A percentile compares a stretch with the other conserved stretches of the same genome.
Evolutionary conservation across 1,140 invertebrate species (phyloP).

Genomic region (Elysia chlorotica): DNA sequence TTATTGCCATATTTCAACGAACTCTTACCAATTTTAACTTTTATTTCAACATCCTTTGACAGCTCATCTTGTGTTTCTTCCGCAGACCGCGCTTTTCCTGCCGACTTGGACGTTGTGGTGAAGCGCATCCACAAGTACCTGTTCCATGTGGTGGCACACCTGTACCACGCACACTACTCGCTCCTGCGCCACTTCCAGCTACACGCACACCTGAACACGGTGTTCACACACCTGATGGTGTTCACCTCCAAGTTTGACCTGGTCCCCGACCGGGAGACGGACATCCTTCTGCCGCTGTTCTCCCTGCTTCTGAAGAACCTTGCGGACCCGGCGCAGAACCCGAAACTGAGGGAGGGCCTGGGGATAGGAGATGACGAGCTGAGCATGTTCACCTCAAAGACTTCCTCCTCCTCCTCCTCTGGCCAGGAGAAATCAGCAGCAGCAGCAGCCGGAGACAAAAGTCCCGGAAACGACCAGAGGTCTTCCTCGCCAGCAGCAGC

Average conservation of each 20-base stretch:
- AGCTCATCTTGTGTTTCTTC: no score
- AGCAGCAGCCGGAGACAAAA: not conserved
- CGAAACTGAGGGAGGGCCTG: constrained; percentile 14
- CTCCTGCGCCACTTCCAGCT: constrained; percentile 89
- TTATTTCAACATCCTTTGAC: no score
- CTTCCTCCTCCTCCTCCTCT: not conserved
- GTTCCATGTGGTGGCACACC: constrained; percentile 96
- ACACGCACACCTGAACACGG: constrained; percentile 89
- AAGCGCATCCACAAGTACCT: constrained; percentile 94
- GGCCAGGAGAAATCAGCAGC: no score
- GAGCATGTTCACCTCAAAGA: not conserved
- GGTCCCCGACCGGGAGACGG: constrained; percentile 88
- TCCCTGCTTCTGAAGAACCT: constrained; percentile 49
- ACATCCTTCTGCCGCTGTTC: constrained; percentile 75
- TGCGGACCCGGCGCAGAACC: constrained; percentile 50
- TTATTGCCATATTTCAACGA: no score
- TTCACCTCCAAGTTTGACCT: constrained; percentile 86
- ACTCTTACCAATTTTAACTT: no score
- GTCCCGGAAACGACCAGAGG: no score
- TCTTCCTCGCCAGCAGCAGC: no score
- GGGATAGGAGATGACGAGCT: constrained; percentile 5
- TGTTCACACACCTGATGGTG: constrained; percentile 92
- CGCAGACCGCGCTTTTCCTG: constrained; percentile 91
- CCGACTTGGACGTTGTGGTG: constrained; percentile 90
- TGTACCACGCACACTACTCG: constrained; percentile 97